Evolutionary conservation across 92 coral and sea anemone genomes (phyloP), one percentile per base, ranked within the genome.

Genomic region (Zoanthus sociatus): DNA sequence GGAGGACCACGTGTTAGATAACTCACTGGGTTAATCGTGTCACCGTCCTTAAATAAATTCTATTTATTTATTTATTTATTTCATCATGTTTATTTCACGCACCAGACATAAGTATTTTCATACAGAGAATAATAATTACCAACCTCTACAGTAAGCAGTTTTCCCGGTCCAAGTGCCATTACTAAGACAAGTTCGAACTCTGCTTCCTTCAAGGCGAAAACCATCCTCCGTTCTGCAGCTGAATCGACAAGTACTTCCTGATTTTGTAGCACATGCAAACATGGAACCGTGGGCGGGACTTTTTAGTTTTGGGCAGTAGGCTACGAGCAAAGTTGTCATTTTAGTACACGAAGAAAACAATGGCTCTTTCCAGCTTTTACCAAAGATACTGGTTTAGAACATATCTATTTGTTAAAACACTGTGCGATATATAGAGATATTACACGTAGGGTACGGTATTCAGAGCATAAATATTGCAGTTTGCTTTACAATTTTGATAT

Each of bases 221-320:
- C 85, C 85, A 2, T 30, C 61, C 8, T 45, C 53, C 18, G 71
- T 32, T 9, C 58, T 79, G 72, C 84, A 79, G 54, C 74, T 79
- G 30, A 79, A 79, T 12, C 84, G 84, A 63, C 84, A 79, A 10
- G 55, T 66, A 15, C 50, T 63, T 13, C 73, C 73, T 11, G 73
- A n/a, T n/a, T 79, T 42, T 9, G 46, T 60, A 3, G 84, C 73
- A 63, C 84, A 79, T 1, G 55, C 73, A 79, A 63, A 56, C 73
- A 79, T 63, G 55, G 84, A 63, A 14, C 84, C 84, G 37, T 79
- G 73, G 42, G 55, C 58, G 18, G 84, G 84, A 14, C 73, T 45
- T 37, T 79, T 79, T n/a, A 79, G 17, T 26, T 79, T 79, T 11
- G 73, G 84, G 6, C 84, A 79, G 6, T 44, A 53, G 18, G 4